Percentiles rank a stretch among this genome's conserved stretches.
Evolutionary conservation across 2,113 vertebrate genomes (phyloP).

Genomic region (Spermophilus dauricus): DNA sequence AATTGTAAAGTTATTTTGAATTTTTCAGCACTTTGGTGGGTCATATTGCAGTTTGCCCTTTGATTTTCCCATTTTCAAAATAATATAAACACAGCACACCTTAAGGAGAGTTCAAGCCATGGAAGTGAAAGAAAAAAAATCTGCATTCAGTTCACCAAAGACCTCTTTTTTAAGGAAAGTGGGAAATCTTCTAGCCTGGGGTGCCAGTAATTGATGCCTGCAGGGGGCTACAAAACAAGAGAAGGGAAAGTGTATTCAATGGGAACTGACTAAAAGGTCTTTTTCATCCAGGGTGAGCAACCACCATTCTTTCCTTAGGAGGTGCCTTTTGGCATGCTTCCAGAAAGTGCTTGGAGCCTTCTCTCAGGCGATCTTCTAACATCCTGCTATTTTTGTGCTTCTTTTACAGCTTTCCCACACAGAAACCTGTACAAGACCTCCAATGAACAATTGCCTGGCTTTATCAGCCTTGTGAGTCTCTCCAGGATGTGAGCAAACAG

Average conservation of each 20-base stretch:
- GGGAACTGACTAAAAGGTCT: neutral
- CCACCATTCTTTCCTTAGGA: neutral
- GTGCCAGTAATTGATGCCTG: neutral
- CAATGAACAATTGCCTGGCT: constrained; percentile 19
- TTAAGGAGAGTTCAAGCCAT: constrained; percentile 4
- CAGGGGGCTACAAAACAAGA: neutral
- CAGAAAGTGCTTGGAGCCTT: neutral
- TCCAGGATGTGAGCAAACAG: constrained; percentile 72
- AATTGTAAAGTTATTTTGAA: constrained; percentile 55
- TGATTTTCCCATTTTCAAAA: constrained; percentile 57
- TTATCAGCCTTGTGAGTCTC: constrained; percentile 67
- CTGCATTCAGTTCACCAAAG: constrained; percentile 31
- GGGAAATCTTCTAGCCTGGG: neutral
- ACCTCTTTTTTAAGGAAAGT: constrained; percentile 25
- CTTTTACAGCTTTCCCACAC: constrained; percentile 33
- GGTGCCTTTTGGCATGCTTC: neutral
- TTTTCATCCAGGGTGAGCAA: neutral
- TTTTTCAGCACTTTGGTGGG: constrained; percentile 8
- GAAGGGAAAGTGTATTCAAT: neutral
- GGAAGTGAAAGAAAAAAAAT: constrained; percentile 36
- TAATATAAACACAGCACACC: constrained; percentile 39
- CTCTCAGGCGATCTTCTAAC: neutral
- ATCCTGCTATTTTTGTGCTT: neutral
- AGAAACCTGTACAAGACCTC: constrained; percentile 43
- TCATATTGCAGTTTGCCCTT: constrained; percentile 14